Percentiles rank a stretch among this genome's conserved stretches.
Conservation (phyloP, 2,113 vertebrate species). For the Ammospiza caudacuta region DNA sequence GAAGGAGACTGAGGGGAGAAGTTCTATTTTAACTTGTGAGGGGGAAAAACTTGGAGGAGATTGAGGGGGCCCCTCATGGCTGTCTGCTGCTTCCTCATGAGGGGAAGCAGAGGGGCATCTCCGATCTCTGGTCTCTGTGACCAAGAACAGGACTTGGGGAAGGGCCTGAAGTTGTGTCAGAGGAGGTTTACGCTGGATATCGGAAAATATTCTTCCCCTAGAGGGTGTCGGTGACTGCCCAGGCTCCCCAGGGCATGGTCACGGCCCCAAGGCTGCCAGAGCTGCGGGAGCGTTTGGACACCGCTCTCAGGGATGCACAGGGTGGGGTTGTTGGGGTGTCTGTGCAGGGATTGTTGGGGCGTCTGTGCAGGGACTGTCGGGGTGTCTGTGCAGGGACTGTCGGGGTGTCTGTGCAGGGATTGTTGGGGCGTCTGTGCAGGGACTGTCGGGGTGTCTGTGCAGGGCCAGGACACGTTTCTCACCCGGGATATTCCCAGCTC, state of each 20-base stretch:
- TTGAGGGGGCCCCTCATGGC: neutral
- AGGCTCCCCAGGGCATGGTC: neutral
- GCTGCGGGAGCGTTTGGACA: neutral
- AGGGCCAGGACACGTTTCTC: neutral
- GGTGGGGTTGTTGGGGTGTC: too few relatives aligned
- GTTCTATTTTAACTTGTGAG: fast-evolving
- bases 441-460: too few relatives aligned
- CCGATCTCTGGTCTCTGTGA: too few relatives aligned
- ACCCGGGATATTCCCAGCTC: neutral
- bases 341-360: neutral
- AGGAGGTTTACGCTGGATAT: fast-evolving
- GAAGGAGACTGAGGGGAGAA: neutral
- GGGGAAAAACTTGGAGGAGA: neutral
- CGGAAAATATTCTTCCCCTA: too few relatives aligned
- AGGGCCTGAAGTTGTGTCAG: neutral
- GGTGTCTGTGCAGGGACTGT: fast-evolving
- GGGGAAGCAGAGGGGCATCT: neutral
- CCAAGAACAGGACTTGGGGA: neutral
- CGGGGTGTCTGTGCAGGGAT: neutral
- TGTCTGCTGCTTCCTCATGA: neutral
- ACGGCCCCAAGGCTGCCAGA: neutral
- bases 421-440: neutral
- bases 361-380: neutral
- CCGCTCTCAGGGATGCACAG: neutral
- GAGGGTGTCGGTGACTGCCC: neutral